phyloP scores from a whole-genome alignment of 2,888 invertebrate species.

The Eupithecia vulgata region DNA sequence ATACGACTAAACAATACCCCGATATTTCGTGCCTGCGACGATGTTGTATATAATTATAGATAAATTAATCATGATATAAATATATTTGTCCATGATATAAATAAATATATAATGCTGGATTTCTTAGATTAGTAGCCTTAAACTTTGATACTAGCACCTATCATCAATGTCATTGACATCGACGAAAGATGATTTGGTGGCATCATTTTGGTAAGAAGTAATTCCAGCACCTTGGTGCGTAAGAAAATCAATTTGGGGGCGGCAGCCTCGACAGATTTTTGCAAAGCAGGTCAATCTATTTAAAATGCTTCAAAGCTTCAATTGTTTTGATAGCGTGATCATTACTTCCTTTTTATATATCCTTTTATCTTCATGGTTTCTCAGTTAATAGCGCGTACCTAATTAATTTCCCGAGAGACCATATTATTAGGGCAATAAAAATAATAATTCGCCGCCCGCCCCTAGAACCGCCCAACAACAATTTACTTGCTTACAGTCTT shows the following conservation, averaged over 20 bases:
- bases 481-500: conserved; percentile 48
- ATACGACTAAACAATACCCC: neutral
- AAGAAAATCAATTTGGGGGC: neutral
- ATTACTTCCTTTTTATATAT: conserved; percentile 27
- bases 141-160: neutral
- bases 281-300: neutral
- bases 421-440: conserved; percentile 67
- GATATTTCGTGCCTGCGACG: neutral
- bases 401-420: conserved; percentile 62
- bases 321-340: conserved; percentile 19
- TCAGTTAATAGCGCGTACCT: conserved; percentile 45
- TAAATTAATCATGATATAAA: too few species aligned
- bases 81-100: too few species aligned
- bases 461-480: conserved; percentile 54
- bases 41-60: too few species aligned
- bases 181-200: neutral
- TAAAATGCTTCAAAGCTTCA: conserved; percentile 18
- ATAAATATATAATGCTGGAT: too few species aligned
- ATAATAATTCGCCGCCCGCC: conserved; percentile 64
- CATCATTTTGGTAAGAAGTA: neutral
- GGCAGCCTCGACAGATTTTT: neutral
- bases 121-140: too few species aligned
- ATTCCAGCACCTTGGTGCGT: neutral
- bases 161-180: neutral
- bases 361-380: conserved; percentile 29